These are phyloP conservation scores for Tachina grossa DNA, from an alignment of 2,888 invertebrate species.

Conservation along the genomic window DNA sequence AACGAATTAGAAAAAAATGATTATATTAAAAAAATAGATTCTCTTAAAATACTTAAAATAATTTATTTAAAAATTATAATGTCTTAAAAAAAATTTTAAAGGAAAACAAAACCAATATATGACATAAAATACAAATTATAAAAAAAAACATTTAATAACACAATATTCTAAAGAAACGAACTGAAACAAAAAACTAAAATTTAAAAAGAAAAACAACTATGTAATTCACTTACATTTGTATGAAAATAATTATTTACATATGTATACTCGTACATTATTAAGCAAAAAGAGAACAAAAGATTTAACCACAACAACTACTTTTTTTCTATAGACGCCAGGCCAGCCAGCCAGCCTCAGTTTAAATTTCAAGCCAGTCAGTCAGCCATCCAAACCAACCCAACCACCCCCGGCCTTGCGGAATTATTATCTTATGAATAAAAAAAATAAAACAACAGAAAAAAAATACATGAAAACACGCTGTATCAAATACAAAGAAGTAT, in stretches of 20 bases:
- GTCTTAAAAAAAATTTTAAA: constrained; percentile 22
- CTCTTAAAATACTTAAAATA: too few relatives aligned
- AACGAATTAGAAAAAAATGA: too few relatives aligned
- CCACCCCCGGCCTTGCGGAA: constrained; percentile 72
- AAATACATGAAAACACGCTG: constrained; percentile 28
- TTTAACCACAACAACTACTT: constrained; percentile 70
- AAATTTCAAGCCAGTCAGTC: constrained; percentile 64
- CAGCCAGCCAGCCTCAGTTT: constrained; percentile 67
- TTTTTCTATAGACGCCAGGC: constrained; percentile 67
- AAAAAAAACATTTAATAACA: constrained; percentile 44
- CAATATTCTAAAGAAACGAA: constrained; percentile 45
- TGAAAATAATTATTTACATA: not conserved
- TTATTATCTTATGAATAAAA: constrained; percentile 64
- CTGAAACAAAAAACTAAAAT: constrained; percentile 43
- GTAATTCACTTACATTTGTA: constrained; percentile 36
- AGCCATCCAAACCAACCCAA: constrained; percentile 59
- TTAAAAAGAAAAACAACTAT: constrained; percentile 25
- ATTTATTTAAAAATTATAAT: not conserved
- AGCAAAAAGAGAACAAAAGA: constrained; percentile 68
- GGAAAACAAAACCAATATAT: constrained; percentile 23
- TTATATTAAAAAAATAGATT: too few relatives aligned
- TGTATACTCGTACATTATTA: not conserved
- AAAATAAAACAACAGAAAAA: not conserved
- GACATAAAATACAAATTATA: constrained; percentile 39
- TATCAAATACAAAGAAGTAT: constrained; percentile 20